Base-by-base conservation (phyloP, 2,888 invertebrate species). In the Drosophila bunnanda region DNA sequence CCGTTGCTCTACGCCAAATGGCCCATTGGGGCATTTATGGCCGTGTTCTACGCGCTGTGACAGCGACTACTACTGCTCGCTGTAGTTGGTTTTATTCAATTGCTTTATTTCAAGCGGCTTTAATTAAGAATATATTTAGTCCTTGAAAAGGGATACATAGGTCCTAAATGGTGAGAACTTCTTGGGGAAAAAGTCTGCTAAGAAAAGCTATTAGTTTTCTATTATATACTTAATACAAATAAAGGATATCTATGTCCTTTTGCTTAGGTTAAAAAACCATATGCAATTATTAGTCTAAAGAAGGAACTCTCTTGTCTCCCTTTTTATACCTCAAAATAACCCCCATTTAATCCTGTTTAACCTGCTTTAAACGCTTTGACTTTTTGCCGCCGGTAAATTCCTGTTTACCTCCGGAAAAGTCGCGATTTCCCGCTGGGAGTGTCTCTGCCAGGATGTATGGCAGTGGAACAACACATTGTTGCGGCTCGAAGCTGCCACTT, bases 1-100 rank as follows among this genome's bases (percentile, higher is more conserved):
- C 82, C 78, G 75, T 87, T 85, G 69, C 38, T 41, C 41, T 67
- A 25, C 44, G 76, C 79, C 73, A 79, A 82, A 83, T 82, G 83
- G 77, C 62, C 75, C 55, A 60, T 70, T 60, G 60, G 68, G 61
- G 75, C 82, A 79, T 81, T 84, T 77, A 84, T 77, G 73, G 70
- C 53, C 74, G 76, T 79, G 71, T 78, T 73, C 73, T 73, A 69
- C 68, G 59, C 54, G 61, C 57, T 44, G 54, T 62, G 58, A 46
- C 50, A 15, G 30, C 57, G 15, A 50, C 50, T 3, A 13, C 10
- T 22, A n/a, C 39, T 48, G 43, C 32, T 22, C 25, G 9, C n/a
- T 17, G 32, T 15, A 50, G 6, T 28, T 64, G 15, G 15, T 46
- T 58, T 28, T 50, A 67, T 74, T 67, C 60, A 74, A 74, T 74